phyloP scores from a whole-genome alignment of 1,140 invertebrate genomes.

The Cephus cinctus region DNA sequence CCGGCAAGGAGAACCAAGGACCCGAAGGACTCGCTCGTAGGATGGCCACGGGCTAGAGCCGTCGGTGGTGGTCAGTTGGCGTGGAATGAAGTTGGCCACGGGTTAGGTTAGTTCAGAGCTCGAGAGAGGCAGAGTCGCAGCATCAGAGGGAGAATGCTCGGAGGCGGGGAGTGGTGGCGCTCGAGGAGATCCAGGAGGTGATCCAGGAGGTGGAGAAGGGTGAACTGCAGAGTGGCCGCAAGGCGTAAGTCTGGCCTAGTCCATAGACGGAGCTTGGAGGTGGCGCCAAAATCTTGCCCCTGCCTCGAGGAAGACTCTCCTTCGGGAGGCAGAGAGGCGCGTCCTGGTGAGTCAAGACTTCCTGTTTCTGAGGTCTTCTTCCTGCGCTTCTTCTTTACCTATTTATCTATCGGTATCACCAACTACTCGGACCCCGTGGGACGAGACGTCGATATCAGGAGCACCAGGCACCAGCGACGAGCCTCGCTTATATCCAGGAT shows the following conservation, averaged over 20 bases:
- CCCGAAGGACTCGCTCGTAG: constrained; percentile 14
- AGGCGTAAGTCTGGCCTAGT: constrained; percentile 54
- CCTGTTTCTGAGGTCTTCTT: too few relatives aligned
- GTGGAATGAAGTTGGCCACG: constrained; percentile 54
- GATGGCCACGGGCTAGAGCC: constrained; percentile 42
- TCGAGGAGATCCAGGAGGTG: too few relatives aligned
- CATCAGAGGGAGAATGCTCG: constrained; percentile 37
- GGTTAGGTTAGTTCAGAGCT: constrained; percentile 54
- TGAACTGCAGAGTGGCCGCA: constrained; percentile 26
- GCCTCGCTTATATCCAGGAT: too few relatives aligned
- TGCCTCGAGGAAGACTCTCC: constrained; percentile 15
- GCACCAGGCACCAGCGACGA: too few relatives aligned
- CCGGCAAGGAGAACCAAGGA: constrained; percentile 4
- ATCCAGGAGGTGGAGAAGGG: constrained; percentile 9
- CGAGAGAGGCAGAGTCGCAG: constrained; percentile 42
- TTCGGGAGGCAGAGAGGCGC: constrained; percentile 39
- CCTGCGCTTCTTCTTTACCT: too few relatives aligned
- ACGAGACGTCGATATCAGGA: too few relatives aligned
- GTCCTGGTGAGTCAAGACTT: too few relatives aligned
- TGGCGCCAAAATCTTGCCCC: constrained; percentile 53
- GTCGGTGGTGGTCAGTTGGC: constrained; percentile 57
- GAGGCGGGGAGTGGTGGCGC: constrained; percentile 8
- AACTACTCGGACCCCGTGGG: too few relatives aligned
- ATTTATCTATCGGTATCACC: too few relatives aligned
- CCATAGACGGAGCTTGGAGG: constrained; percentile 49